Percentiles rank a stretch among this genome's conserved stretches.
These are phyloP conservation scores for Lota lota DNA, from an alignment of 2,113 vertebrate genomes.

Conservation along the genomic window DNA sequence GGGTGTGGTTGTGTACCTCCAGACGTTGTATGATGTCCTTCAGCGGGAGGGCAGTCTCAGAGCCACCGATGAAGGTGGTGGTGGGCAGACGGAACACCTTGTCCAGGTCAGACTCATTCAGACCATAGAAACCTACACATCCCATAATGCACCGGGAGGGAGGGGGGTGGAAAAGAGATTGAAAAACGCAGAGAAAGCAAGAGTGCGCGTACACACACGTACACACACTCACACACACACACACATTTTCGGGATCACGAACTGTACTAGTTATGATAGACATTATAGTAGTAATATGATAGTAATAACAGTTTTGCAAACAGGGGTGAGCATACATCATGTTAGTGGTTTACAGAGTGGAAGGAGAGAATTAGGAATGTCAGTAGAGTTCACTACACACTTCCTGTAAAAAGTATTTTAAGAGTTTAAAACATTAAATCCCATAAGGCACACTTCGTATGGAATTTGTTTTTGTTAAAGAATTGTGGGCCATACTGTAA, in stretches of 20 bases:
- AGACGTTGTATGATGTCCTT: slow-evolving; percentile 94
- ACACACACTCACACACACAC: not conserved
- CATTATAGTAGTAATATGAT: not conserved
- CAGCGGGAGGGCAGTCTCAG: slow-evolving; percentile 85
- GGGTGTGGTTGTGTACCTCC: slow-evolving; percentile 74
- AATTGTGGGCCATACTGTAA: no score
- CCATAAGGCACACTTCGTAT: no score
- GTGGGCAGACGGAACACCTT: slow-evolving; percentile 96
- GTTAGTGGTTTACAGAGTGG: no score
- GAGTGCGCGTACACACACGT: not conserved
- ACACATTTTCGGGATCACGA: not conserved
- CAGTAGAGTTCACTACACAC: no score
- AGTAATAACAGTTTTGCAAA: no score
- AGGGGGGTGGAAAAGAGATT: slow-evolving; percentile 1
- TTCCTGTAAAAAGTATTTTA: no score
- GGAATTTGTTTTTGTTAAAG: no score
- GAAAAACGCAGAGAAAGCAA: not conserved
- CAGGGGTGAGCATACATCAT: no score
- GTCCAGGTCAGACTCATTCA: slow-evolving; percentile 93
- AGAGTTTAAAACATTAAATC: no score
- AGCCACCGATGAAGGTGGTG: slow-evolving; percentile 96
- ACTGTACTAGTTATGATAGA: not conserved
- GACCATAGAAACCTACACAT: slow-evolving; percentile 89
- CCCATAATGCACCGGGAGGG: slow-evolving; percentile 47
- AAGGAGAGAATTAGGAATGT: no score